phyloP scores from a whole-genome alignment of 1,140 invertebrate genomes.

The Drosophila guanche region DNA sequence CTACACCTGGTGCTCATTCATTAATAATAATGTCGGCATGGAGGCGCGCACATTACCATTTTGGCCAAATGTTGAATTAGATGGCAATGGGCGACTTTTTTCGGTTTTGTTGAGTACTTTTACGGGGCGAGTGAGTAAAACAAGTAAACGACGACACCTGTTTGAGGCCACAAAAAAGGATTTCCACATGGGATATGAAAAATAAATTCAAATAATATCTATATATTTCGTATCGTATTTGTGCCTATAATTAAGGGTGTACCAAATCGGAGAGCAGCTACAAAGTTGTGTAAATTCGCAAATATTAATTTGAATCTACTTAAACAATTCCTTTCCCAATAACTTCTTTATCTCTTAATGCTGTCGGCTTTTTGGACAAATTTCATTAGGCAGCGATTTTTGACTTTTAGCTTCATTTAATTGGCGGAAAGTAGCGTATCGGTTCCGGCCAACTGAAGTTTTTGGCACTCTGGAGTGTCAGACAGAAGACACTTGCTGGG shows the following conservation, averaged over 20 bases:
- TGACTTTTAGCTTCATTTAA: slow-evolving; percentile 30
- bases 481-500: slow-evolving; percentile 73
- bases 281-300: no score
- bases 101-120: no score
- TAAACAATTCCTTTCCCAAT: no score
- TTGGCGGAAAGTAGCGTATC: slow-evolving; percentile 60
- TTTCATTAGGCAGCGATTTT: slow-evolving; percentile 18
- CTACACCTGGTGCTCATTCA: slow-evolving; percentile 51
- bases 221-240: no score
- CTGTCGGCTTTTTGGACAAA: no score
- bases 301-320: no score
- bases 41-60: slow-evolving; percentile 71
- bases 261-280: no score
- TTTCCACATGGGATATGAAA: no score
- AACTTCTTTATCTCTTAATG: no score
- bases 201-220: no score
- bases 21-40: slow-evolving; percentile 75
- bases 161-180: slow-evolving; percentile 8
- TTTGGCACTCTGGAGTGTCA: slow-evolving; percentile 30
- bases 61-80: slow-evolving; percentile 66
- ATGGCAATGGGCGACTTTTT: slow-evolving; percentile 39
- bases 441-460: slow-evolving; percentile 50
- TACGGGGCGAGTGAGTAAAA: background rate
- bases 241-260: no score
- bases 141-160: slow-evolving; percentile 19